These are phyloP conservation scores for Catagonus wagneri DNA, from an alignment of 2,113 vertebrate genomes.

Conservation along the genomic window DNA sequence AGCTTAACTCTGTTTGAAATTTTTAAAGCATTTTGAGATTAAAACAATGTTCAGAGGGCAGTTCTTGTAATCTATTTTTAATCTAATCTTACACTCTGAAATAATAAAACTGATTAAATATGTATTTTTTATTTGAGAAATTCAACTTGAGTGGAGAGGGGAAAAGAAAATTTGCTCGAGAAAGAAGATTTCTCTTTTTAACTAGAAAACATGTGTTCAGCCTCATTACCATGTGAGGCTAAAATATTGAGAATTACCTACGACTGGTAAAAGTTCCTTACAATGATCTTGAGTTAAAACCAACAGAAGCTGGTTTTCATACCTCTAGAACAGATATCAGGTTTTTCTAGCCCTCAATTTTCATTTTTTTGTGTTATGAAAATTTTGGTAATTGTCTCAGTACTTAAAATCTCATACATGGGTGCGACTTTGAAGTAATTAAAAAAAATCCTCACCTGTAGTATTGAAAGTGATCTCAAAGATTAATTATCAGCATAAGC, in stretches of 20 bases:
- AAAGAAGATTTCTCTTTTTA: neutral
- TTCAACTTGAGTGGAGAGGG: constrained; percentile 22
- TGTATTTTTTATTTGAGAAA: neutral
- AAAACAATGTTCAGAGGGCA: neutral
- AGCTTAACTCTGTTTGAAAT: neutral
- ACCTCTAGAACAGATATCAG: neutral
- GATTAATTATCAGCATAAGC: neutral
- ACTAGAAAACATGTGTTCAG: neutral
- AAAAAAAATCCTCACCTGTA: neutral
- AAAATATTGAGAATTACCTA: neutral
- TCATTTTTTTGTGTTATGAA: neutral
- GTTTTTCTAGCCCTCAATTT: neutral
- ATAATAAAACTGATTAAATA: neutral
- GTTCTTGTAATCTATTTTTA: neutral
- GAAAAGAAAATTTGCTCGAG: constrained; percentile 1
- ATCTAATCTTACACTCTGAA: neutral
- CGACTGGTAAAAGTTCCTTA: neutral
- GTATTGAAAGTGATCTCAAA: neutral
- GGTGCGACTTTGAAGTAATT: neutral
- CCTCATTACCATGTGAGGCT: neutral
- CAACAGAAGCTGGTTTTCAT: neutral
- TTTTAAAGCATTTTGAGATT: neutral
- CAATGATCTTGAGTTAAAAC: neutral
- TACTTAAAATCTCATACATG: neutral
- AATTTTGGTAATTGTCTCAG: neutral